Conservation (phyloP, 2,797 vertebrate genomes). For the Lycodopsis pacificus region DNA sequence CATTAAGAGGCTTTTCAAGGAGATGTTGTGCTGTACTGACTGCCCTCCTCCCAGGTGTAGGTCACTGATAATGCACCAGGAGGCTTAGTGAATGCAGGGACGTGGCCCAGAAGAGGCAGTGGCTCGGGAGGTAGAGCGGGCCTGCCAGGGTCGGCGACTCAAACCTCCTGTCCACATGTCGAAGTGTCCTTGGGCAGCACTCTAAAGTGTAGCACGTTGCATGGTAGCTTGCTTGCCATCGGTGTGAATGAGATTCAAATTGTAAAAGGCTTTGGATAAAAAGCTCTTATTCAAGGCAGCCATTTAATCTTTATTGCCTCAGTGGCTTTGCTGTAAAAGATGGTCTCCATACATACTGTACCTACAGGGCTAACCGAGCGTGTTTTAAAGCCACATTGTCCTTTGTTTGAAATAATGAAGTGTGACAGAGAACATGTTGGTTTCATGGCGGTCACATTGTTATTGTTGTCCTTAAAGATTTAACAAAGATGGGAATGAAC, state of each 20-base stretch:
- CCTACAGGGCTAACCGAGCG: background rate
- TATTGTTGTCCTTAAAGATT: background rate
- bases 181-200: background rate
- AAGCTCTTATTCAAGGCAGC: background rate
- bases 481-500: background rate
- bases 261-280: background rate
- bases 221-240: background rate
- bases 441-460: background rate
- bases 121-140: background rate
- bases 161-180: background rate
- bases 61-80: conserved; percentile 40
- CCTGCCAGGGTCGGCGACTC: background rate
- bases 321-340: conserved; percentile 8
- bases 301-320: background rate
- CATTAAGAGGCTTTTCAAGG: conserved; percentile 37
- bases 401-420: background rate
- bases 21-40: conserved; percentile 17
- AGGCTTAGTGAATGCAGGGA: background rate
- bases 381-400: background rate
- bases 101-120: background rate
- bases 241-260: background rate
- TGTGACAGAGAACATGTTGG: background rate
- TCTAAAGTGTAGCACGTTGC: background rate
- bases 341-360: background rate
- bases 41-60: conserved; percentile 16